Evolutionary conservation across 2,113 vertebrate species (phyloP).

Genomic region (Accipiter virgatus): DNA sequence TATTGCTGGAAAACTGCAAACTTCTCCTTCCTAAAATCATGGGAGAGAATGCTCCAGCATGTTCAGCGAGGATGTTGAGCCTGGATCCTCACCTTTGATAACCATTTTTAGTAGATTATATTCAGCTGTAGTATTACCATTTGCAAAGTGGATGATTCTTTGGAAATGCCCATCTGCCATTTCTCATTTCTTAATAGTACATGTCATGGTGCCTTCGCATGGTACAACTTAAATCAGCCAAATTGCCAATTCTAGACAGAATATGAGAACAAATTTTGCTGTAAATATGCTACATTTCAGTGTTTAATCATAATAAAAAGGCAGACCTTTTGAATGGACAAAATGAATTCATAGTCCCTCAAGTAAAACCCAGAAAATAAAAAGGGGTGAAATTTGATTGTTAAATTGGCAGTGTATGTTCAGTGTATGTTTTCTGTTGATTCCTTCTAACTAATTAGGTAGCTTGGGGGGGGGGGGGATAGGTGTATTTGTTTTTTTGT

Average conservation of each 20-base stretch:
- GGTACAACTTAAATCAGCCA: conserved; percentile 7
- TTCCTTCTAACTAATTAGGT: background rate
- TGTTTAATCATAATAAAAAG: background rate
- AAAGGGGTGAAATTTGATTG: background rate
- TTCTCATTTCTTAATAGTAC: conserved; percentile 12
- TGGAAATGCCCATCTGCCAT: conserved; percentile 12
- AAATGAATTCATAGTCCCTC: background rate
- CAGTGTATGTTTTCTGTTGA: background rate
- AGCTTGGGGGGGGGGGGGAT: too few species aligned
- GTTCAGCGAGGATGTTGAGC: background rate
- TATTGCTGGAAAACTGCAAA: background rate
- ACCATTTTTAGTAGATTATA: background rate
- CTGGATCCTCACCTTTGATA: background rate
- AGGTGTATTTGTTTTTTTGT: too few species aligned
- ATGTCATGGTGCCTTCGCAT: background rate
- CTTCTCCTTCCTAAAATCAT: background rate
- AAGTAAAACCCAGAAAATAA: background rate
- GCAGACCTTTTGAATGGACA: background rate
- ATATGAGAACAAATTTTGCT: background rate
- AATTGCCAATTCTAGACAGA: conserved; percentile 13
- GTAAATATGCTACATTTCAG: conserved; percentile 26
- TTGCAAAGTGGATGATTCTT: background rate
- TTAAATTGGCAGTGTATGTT: background rate
- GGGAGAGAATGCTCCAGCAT: background rate
- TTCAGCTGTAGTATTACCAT: background rate